Conservation (phyloP, 2,797 vertebrate genomes). For the Tympanoctomys barrerae region DNA sequence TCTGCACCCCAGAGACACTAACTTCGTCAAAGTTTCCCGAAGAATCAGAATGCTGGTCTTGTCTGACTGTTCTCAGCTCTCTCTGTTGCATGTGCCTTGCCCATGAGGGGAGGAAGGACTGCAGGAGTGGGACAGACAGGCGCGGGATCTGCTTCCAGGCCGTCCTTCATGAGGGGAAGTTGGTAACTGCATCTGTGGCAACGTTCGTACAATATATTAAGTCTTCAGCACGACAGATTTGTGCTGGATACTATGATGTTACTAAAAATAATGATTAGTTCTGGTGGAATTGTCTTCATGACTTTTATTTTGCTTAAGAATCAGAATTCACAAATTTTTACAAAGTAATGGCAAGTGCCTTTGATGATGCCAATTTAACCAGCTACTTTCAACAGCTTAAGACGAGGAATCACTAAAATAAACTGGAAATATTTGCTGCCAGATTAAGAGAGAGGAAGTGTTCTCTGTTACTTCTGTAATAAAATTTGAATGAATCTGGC, state of each 20-base stretch:
- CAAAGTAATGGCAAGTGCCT: not conserved
- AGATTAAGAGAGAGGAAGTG: not conserved
- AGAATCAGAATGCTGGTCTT: conserved; percentile 1
- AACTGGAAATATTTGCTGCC: not conserved
- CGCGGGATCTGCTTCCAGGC: not conserved
- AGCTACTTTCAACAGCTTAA: not conserved
- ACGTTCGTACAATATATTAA: not conserved
- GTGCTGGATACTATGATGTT: not conserved
- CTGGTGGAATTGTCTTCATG: not conserved
- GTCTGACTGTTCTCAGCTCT: not conserved
- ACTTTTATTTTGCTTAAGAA: not conserved
- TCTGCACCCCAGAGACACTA: not conserved
- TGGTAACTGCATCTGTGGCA: not conserved
- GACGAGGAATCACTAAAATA: not conserved
- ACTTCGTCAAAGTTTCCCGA: conserved; percentile 22
- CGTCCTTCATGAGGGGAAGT: conserved; percentile 29
- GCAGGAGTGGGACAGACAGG: not conserved
- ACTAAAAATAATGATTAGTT: conserved; percentile 16
- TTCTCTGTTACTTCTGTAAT: conserved; percentile 6
- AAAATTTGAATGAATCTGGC: not conserved
- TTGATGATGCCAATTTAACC: not conserved
- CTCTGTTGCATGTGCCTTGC: not conserved
- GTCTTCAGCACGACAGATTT: not conserved
- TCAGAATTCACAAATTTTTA: conserved; percentile 47
- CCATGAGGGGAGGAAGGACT: not conserved